A percentile compares a stretch with the other conserved stretches of the same genome.
These are phyloP conservation scores for Crotalus viridis DNA, from an alignment of 2,113 vertebrate species.

Conservation along the genomic window DNA sequence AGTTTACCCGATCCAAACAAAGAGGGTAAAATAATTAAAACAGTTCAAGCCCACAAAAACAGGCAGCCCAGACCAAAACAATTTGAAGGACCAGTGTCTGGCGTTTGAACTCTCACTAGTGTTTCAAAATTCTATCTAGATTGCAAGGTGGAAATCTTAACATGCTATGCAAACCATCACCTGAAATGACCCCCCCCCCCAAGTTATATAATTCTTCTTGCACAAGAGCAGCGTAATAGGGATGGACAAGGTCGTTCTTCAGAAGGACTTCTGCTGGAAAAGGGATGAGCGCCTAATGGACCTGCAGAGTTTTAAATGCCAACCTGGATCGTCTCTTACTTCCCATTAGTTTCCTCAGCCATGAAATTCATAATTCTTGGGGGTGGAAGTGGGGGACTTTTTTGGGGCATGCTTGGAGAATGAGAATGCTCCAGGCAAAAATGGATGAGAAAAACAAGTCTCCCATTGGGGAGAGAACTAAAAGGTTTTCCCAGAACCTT, in stretches of 20 bases:
- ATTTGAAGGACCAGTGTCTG: background rate
- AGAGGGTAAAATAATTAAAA: background rate
- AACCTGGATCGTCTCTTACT: constrained; percentile 4
- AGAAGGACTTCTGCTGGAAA: constrained; percentile 30
- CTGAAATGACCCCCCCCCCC: background rate
- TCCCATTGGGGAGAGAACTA: background rate
- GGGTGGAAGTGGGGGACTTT: background rate
- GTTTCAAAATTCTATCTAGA: background rate
- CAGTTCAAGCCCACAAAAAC: background rate
- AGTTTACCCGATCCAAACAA: background rate
- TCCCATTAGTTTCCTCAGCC: constrained; percentile 28
- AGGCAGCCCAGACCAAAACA: background rate
- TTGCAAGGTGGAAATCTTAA: background rate
- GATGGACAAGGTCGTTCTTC: constrained; percentile 32
- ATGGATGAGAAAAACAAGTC: background rate
- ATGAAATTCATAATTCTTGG: constrained; percentile 24
- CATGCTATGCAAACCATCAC: background rate
- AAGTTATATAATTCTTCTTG: constrained; percentile 16
- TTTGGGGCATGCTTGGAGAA: background rate
- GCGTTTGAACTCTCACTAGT: background rate
- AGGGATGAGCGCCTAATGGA: constrained; percentile 26
- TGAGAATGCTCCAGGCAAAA: background rate
- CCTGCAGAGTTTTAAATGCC: constrained; percentile 32
- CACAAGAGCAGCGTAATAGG: constrained; percentile 8
- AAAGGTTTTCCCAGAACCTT: background rate